Evolutionary conservation across 2,888 invertebrate genomes (phyloP).

Genomic region (Drosophila barbarae): DNA sequence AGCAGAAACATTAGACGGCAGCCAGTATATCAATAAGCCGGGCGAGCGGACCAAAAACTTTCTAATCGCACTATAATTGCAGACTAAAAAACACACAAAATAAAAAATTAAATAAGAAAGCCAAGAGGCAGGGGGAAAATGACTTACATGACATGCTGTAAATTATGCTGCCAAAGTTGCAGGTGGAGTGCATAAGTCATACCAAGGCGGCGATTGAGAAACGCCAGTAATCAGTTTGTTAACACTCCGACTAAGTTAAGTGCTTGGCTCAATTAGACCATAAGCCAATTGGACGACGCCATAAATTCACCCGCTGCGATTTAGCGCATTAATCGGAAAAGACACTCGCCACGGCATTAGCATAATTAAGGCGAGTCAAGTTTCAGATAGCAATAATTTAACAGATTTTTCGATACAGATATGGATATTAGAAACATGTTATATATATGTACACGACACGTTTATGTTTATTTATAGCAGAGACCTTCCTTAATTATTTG

Average conservation of each 20-base stretch:
- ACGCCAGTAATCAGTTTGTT: constrained; percentile 41
- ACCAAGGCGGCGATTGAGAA: constrained; percentile 20
- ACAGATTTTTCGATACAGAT: background rate
- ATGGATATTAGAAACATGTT: no score
- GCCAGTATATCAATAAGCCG: constrained; percentile 54
- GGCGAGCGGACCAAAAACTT: constrained; percentile 58
- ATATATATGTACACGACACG: no score
- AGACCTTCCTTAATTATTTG: background rate
- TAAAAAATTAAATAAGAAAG: constrained; percentile 40
- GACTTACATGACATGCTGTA: constrained; percentile 28
- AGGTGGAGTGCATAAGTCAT: constrained; percentile 33
- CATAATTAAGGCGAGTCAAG: constrained; percentile 57
- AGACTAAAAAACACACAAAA: constrained; percentile 9
- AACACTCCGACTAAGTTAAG: constrained; percentile 45
- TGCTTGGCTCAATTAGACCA: constrained; percentile 50
- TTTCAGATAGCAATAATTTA: constrained; percentile 1
- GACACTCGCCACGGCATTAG: constrained; percentile 67
- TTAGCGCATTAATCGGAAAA: constrained; percentile 50
- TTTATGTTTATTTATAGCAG: background rate
- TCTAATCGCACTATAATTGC: constrained; percentile 77
- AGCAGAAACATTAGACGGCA: constrained; percentile 50
- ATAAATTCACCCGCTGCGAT: constrained; percentile 45
- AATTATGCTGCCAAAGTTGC: constrained; percentile 29
- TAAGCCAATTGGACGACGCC: constrained; percentile 50
- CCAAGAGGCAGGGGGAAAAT: constrained; percentile 6